These are phyloP conservation scores for Cantharis rufa DNA, from an alignment of 2,888 invertebrate species.

Conservation along the genomic window DNA sequence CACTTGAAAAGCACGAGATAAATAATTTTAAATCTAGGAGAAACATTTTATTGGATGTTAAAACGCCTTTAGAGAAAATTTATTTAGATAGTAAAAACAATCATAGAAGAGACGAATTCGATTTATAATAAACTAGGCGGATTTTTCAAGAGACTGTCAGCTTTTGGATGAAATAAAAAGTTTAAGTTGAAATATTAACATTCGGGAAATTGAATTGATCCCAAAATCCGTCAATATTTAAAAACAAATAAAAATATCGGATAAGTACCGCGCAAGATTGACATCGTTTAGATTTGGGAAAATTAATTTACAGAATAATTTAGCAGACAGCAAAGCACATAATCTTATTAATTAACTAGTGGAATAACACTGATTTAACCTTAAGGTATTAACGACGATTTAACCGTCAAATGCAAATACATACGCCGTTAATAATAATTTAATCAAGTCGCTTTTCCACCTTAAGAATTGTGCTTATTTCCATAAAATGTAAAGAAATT, in stretches of 20 bases:
- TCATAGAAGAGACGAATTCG: not conserved
- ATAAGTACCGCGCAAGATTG: not conserved
- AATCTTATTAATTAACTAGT: constrained; percentile 2
- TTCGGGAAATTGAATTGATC: not conserved
- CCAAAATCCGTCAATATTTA: not conserved
- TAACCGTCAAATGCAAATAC: not conserved
- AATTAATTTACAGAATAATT: not conserved
- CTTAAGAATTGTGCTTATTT: not conserved
- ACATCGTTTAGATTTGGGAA: not conserved
- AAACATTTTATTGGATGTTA: not conserved
- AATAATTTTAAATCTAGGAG: not conserved
- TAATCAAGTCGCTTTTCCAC: not conserved
- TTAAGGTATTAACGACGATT: not conserved
- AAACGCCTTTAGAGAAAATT: not conserved
- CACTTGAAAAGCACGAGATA: not conserved
- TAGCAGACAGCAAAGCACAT: constrained; percentile 3
- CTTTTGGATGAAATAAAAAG: not conserved
- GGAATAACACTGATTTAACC: not conserved
- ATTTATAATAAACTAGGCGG: not conserved
- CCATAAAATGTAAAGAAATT: not conserved
- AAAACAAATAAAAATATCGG: not conserved
- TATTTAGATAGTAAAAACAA: not conserved
- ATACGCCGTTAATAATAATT: not conserved
- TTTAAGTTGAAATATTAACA: not conserved
- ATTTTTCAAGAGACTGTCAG: not conserved